phyloP scores from a whole-genome alignment of 2,113 vertebrate species.

The Recurvirostra avosetta region DNA sequence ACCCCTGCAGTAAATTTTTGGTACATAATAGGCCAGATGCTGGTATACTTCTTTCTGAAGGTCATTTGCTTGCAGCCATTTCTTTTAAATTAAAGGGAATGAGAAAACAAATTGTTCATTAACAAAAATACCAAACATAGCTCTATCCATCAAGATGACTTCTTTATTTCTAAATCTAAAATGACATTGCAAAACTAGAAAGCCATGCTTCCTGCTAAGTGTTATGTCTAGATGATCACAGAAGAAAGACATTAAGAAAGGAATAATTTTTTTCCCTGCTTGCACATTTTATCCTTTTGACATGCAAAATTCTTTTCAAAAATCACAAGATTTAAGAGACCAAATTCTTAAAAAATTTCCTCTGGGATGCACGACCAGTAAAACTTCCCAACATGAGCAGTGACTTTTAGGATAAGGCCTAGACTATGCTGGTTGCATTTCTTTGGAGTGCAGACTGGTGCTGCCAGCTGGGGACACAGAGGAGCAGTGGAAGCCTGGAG shows the following conservation, averaged over 20 bases:
- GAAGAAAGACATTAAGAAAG: background rate
- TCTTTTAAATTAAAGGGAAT: slow-evolving; percentile 72
- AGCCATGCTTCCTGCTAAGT: background rate
- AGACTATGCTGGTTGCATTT: background rate
- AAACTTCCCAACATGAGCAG: background rate
- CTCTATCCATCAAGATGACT: background rate
- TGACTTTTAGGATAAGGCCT: background rate
- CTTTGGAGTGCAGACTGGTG: background rate
- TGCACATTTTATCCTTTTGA: background rate
- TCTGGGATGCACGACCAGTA: background rate
- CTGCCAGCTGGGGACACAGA: slow-evolving; percentile 19
- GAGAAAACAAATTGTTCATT: background rate
- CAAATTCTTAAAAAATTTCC: background rate
- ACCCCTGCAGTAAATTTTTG: slow-evolving; percentile 91
- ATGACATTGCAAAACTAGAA: background rate
- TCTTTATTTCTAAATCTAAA: background rate
- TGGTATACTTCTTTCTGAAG: slow-evolving; percentile 87
- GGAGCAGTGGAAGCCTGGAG: background rate
- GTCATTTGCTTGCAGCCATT: slow-evolving; percentile 88
- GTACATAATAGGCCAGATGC: slow-evolving; percentile 89
- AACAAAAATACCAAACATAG: background rate
- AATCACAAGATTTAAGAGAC: background rate
- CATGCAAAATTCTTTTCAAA: background rate
- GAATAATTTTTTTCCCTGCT: background rate
- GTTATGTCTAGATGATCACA: background rate